Conservation (phyloP, 1,140 invertebrate species). For the Microplitis mediator region DNA sequence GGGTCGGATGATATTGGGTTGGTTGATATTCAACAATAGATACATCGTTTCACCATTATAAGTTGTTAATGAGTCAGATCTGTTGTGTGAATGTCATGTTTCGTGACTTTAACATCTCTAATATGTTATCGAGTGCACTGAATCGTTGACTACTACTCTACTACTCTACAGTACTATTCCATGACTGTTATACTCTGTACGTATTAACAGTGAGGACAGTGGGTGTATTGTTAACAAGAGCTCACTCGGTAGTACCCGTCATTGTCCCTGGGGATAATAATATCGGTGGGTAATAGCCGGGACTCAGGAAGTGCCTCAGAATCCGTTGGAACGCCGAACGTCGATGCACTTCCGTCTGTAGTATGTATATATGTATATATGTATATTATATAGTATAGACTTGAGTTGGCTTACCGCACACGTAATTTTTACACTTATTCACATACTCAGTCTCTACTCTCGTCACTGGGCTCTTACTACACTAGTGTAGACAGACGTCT, state of each 20-base stretch:
- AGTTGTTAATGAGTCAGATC: constrained; percentile 48
- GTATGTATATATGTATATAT: neutral
- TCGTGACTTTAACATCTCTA: constrained; percentile 9
- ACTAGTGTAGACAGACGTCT: too few relatives aligned
- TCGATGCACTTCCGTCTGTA: constrained; percentile 23
- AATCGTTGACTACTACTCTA: too few relatives aligned
- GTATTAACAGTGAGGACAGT: neutral
- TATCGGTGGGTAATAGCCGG: constrained; percentile 35
- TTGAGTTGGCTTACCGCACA: neutral
- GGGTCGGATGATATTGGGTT: too few relatives aligned
- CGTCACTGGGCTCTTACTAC: too few relatives aligned
- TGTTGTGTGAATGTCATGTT: constrained; percentile 30
- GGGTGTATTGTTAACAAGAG: constrained; percentile 20
- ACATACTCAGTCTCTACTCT: too few relatives aligned
- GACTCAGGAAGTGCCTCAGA: constrained; percentile 33
- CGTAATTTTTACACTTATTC: too few relatives aligned
- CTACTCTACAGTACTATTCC: neutral
- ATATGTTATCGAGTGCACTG: neutral
- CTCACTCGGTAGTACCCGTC: constrained; percentile 23
- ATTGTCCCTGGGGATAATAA: constrained; percentile 35
- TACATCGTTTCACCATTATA: constrained; percentile 38
- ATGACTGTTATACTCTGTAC: neutral
- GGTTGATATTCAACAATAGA: constrained; percentile 21
- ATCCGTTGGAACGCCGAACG: constrained; percentile 26
- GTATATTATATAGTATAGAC: neutral